These are phyloP conservation scores for Episyrphus balteatus DNA, from an alignment of 1,140 invertebrate species.

Conservation along the genomic window DNA sequence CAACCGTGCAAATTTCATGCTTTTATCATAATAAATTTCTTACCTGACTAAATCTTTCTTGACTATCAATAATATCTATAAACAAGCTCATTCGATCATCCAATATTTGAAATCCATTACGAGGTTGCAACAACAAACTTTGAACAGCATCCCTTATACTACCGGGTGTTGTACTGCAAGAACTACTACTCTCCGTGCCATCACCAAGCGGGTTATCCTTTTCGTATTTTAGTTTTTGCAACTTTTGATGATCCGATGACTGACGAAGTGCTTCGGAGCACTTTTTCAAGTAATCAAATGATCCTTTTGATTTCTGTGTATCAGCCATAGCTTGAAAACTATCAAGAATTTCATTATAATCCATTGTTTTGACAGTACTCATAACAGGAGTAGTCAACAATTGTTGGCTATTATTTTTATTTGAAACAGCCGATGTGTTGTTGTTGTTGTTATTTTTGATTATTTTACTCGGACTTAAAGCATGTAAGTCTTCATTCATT, in stretches of 20 bases:
- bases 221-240: conserved; percentile 23
- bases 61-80: conserved; percentile 67
- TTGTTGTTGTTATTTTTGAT: conserved; percentile 7
- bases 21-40: no score
- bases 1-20: no score
- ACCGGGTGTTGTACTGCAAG: conserved; percentile 41
- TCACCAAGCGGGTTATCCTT: conserved; percentile 15
- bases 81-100: conserved; percentile 66
- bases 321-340: conserved; percentile 36
- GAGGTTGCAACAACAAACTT: conserved; percentile 51
- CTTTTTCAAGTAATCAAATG: conserved; percentile 35
- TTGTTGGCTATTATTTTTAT: conserved; percentile 17
- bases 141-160: conserved; percentile 52
- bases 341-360: conserved; percentile 35
- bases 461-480: conserved; percentile 31
- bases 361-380: conserved; percentile 7
- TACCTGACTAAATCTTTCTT: conserved; percentile 69
- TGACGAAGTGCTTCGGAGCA: conserved; percentile 34
- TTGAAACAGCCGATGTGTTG: conserved; percentile 6
- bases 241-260: conserved; percentile 28
- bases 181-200: conserved; percentile 31
- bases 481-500: conserved; percentile 35
- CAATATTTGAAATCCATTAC: conserved; percentile 60
- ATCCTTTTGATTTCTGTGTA: conserved; percentile 36
- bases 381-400: conserved; percentile 28